These are phyloP conservation scores for Marronus borbonicus DNA, from an alignment of 2,888 invertebrate genomes.

Conservation along the genomic window DNA sequence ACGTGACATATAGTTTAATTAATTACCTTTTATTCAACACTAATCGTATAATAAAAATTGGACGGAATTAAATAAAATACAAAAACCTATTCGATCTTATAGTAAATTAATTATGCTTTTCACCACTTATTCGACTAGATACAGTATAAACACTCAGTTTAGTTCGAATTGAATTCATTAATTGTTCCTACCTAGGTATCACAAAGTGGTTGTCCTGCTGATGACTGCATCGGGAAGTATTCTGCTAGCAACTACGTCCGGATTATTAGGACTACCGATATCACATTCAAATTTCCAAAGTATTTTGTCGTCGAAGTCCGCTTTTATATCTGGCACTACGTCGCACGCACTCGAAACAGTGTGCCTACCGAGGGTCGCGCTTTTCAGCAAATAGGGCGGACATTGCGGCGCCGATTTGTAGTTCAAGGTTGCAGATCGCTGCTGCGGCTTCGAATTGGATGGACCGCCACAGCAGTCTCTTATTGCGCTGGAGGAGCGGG, in stretches of 20 bases:
- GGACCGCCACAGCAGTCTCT: conserved; percentile 69
- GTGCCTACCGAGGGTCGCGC: conserved; percentile 61
- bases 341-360: conserved; percentile 85
- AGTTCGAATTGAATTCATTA: conserved; percentile 51
- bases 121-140: conserved; percentile 40
- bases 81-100: conserved; percentile 30
- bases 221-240: conserved; percentile 67
- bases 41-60: conserved; percentile 23
- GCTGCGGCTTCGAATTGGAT: conserved; percentile 62
- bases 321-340: conserved; percentile 93
- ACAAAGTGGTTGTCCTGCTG: conserved; percentile 70
- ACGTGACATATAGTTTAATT: background rate
- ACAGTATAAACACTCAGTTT: conserved; percentile 38
- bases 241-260: conserved; percentile 67
- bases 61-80: conserved; percentile 49
- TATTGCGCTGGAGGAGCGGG: conserved; percentile 68
- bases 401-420: conserved; percentile 64
- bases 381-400: conserved; percentile 60
- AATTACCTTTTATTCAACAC: conserved; percentile 20
- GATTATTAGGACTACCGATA: conserved; percentile 68
- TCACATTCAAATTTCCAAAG: conserved; percentile 71
- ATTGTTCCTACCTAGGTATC: conserved; percentile 62
- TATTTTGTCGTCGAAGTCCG: conserved; percentile 78
- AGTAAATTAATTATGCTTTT: conserved; percentile 18
- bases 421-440: conserved; percentile 64